These are phyloP conservation scores for Nestor notabilis DNA, from an alignment of 2,113 vertebrate genomes.

Conservation along the genomic window DNA sequence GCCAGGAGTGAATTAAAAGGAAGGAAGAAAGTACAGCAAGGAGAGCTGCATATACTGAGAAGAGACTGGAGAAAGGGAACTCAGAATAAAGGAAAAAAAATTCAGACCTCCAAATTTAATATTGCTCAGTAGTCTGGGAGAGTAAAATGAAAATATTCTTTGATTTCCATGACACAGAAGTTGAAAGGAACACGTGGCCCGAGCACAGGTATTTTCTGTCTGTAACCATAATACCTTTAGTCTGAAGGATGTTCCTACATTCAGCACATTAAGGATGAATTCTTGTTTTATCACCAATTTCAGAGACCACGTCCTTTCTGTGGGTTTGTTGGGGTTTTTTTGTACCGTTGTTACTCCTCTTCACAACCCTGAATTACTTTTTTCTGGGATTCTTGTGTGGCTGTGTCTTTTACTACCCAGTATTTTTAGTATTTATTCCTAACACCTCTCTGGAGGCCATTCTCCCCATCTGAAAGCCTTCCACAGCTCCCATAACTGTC, in stretches of 20 bases:
- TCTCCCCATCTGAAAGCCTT: background rate
- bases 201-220: background rate
- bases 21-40: background rate
- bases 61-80: background rate
- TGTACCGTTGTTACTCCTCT: background rate
- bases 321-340: background rate
- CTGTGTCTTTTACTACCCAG: background rate
- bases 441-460: background rate
- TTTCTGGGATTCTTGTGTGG: background rate
- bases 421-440: background rate
- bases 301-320: background rate
- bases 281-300: background rate
- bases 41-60: background rate
- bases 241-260: background rate
- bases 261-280: background rate
- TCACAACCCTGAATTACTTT: background rate
- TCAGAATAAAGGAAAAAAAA: background rate
- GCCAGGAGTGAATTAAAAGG: background rate
- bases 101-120: background rate
- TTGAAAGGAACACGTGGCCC: background rate
- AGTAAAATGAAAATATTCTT: rapidly evolving
- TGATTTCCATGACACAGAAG: background rate
- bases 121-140: background rate
- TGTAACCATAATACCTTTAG: background rate
- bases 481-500: background rate